Percentiles rank a stretch among this genome's conserved stretches.
These are phyloP conservation scores for Heliconius himera DNA, from an alignment of 1,140 invertebrate genomes.

Conservation along the genomic window DNA sequence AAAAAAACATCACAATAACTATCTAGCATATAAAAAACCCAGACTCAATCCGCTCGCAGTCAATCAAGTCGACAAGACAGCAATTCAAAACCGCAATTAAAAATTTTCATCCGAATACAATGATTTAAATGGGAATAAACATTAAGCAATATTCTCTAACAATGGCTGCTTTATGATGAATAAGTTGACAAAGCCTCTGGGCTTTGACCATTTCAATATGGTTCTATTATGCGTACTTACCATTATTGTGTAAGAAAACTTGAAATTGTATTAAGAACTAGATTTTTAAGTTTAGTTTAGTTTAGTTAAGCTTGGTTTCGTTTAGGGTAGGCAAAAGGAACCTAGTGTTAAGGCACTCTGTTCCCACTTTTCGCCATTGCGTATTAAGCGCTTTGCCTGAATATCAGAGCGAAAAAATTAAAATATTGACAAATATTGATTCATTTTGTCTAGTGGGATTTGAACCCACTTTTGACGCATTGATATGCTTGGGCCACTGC, in stretches of 20 bases:
- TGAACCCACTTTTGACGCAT: no score
- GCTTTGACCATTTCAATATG: constrained; percentile 5
- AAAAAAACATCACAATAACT: not conserved
- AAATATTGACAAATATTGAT: no score
- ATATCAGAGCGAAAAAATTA: no score
- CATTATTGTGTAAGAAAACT: not conserved
- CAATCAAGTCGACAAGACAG: constrained; percentile 15
- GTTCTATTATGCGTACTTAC: not conserved
- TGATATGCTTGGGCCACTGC: no score
- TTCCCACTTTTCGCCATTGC: no score
- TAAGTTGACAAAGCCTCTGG: constrained; percentile 3
- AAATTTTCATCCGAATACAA: constrained; percentile 8
- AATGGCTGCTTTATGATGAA: not conserved
- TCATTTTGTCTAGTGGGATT: no score
- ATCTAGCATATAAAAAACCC: constrained; percentile 4
- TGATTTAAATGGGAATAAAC: constrained; percentile 9
- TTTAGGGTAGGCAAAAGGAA: no score
- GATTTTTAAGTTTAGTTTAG: not conserved
- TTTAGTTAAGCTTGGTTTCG: no score
- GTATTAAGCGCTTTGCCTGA: no score
- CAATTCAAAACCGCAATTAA: constrained; percentile 14
- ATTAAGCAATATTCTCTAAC: constrained; percentile 8
- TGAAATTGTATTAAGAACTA: not conserved
- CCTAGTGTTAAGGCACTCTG: no score
- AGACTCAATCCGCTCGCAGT: not conserved